These are phyloP conservation scores for Pterostichus niger DNA, from an alignment of 2,888 invertebrate species.

Conservation along the genomic window DNA sequence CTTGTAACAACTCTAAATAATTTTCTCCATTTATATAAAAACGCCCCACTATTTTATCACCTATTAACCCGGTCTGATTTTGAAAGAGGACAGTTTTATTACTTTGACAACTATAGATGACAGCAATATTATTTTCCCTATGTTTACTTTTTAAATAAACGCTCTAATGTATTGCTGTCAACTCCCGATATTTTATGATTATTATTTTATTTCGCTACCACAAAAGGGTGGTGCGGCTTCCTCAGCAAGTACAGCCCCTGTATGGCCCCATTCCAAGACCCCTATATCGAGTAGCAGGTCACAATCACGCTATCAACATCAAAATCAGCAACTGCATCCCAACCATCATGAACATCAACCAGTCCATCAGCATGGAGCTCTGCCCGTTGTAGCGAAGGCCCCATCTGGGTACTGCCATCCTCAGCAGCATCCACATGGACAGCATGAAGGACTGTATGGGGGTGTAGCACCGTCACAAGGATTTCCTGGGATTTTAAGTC, in stretches of 20 bases:
- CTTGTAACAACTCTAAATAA: too few relatives aligned
- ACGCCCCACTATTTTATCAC: too few relatives aligned
- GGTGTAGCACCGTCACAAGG: background rate
- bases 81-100: too few relatives aligned
- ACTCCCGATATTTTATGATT: too few relatives aligned
- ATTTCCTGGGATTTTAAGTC: conserved; percentile 3
- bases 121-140: too few relatives aligned
- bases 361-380: background rate
- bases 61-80: too few relatives aligned
- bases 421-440: background rate
- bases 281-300: background rate
- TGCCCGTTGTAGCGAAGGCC: background rate
- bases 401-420: background rate
- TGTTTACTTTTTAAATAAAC: too few relatives aligned
- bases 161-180: too few relatives aligned
- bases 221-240: background rate
- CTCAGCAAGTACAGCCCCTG: background rate
- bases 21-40: too few relatives aligned
- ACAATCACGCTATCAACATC: conserved; percentile 28
- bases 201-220: background rate
- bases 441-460: conserved; percentile 7
- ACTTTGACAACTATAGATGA: too few relatives aligned
- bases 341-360: conserved; percentile 6
- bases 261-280: conserved; percentile 6
- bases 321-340: background rate